Evolutionary conservation across 1,140 invertebrate genomes (phyloP).

Genomic region (Drosophila obscura): DNA sequence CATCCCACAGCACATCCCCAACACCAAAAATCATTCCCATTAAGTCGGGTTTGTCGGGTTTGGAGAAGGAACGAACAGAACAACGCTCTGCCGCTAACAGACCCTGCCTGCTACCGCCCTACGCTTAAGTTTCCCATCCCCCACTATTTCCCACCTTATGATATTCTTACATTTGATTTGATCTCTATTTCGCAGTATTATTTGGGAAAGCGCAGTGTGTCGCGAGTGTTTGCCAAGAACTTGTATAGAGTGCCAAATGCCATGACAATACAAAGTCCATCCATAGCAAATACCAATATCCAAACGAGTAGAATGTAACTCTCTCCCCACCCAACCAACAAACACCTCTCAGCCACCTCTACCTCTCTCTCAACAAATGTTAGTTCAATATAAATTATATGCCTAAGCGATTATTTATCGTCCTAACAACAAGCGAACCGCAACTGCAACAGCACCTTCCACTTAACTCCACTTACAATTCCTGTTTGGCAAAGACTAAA

Average conservation of each 20-base stretch:
- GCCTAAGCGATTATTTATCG: conserved; percentile 13
- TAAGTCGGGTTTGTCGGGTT: conserved; percentile 29
- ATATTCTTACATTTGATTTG: conserved; percentile 67
- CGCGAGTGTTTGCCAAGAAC: conserved; percentile 76
- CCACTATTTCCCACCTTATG: conserved; percentile 41
- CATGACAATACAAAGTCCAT: conserved; percentile 51
- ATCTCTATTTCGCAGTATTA: conserved; percentile 78
- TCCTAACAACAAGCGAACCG: conserved; percentile 21
- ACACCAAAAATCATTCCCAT: conserved; percentile 13
- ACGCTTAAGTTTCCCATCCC: conserved; percentile 35
- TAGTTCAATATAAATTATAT: conserved; percentile 50
- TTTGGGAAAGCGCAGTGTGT: conserved; percentile 80
- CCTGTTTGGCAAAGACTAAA: conserved; percentile 35
- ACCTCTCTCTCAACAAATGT: conserved; percentile 52
- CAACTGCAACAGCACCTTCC: conserved; percentile 33
- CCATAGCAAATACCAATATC: conserved; percentile 49
- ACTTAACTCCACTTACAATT: not conserved
- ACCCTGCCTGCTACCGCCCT: conserved; percentile 2
- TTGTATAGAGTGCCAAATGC: conserved; percentile 35
- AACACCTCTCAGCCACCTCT: conserved; percentile 41
- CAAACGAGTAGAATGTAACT: conserved; percentile 58
- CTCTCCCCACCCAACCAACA: conserved; percentile 41
- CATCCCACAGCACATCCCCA: conserved; percentile 22
- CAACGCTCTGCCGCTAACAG: conserved; percentile 40
- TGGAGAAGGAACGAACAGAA: conserved; percentile 35